phyloP scores from a whole-genome alignment of 2,888 invertebrate genomes.

The Hoplodrina blanda region DNA sequence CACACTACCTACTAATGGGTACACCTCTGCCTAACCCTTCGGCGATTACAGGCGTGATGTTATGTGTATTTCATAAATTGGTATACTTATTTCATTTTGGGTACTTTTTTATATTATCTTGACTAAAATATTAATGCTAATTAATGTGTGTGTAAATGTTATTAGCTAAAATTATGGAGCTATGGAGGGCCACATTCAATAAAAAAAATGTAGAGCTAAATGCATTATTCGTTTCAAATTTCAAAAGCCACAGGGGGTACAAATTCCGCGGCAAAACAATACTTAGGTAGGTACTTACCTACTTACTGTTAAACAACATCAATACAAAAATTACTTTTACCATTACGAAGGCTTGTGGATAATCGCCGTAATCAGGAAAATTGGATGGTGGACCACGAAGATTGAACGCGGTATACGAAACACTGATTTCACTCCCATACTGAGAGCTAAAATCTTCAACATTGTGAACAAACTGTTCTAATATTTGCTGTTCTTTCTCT shows the following conservation, averaged over 20 bases:
- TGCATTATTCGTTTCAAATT: background rate
- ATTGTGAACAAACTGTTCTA: slow-evolving; percentile 95
- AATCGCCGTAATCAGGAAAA: slow-evolving; percentile 97
- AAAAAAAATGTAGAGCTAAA: background rate
- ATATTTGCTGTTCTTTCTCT: slow-evolving; percentile 81
- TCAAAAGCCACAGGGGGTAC: background rate
- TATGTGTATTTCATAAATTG: no score
- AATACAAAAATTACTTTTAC: slow-evolving; percentile 83
- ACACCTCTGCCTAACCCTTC: no score
- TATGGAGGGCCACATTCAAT: no score
- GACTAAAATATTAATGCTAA: no score
- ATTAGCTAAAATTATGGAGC: no score
- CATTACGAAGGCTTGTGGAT: slow-evolving; percentile 97
- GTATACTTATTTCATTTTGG: no score
- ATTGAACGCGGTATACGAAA: slow-evolving; percentile 97
- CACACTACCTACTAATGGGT: no score
- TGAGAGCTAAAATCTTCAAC: slow-evolving; percentile 96
- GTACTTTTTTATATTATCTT: no score
- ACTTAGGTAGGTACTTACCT: no score
- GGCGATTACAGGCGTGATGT: no score
- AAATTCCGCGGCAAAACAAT: slow-evolving; percentile 33
- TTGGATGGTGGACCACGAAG: slow-evolving; percentile 95
- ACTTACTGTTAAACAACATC: background rate
- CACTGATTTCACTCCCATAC: slow-evolving; percentile 96
- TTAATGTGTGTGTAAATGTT: no score